Percentiles rank a stretch among this genome's conserved stretches.
Conservation (phyloP, 2,113 vertebrate species). For the Oxyruncus cristatus region DNA sequence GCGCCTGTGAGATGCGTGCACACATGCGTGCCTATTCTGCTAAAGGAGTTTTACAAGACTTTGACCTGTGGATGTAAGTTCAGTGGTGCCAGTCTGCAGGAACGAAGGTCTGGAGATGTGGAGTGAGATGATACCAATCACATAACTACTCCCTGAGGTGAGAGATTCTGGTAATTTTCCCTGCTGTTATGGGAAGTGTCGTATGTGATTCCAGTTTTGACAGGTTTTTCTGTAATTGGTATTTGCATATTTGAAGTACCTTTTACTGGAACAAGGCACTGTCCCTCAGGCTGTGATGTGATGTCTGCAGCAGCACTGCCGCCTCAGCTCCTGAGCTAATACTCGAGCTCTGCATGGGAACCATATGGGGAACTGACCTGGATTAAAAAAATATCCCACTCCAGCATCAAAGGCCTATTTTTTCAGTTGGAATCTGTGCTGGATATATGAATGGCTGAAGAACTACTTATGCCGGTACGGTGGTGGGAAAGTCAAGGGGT, state of each 20-base stretch:
- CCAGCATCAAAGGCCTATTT: background rate
- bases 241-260: background rate
- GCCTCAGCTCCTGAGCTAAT: background rate
- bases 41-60: background rate
- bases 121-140: fast-evolving
- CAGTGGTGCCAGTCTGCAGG: background rate
- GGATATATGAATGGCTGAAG: background rate
- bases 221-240: background rate
- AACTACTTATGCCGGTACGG: background rate
- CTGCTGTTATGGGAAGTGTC: background rate
- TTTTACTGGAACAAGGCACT: background rate
- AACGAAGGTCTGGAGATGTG: background rate
- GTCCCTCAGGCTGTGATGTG: background rate
- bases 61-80: background rate
- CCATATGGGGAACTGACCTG: background rate
- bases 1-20: background rate
- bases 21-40: background rate
- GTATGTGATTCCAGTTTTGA: background rate
- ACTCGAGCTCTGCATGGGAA: fast-evolving
- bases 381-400: background rate
- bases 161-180: background rate
- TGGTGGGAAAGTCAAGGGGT: background rate
- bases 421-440: background rate
- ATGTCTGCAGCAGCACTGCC: background rate
- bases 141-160: background rate